A percentile compares a stretch with the other conserved stretches of the same genome.
phyloP scores from a whole-genome alignment of 2,113 vertebrate genomes.

The pig (Sus scrofa) region T2T-Sscrofa CM000826.6:29925501-29926000 shows the following conservation, averaged over 20 bases:
- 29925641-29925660: too few species aligned
- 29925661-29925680: too few species aligned
- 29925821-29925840: neutral
- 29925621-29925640: too few species aligned
- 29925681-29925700: too few species aligned
- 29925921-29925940: neutral
- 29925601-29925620: too few species aligned
- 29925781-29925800: neutral
- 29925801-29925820: neutral
- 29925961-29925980: neutral
- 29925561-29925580: too few species aligned
- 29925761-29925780: neutral
- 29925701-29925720: too few species aligned
- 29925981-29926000: neutral
- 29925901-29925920: neutral
- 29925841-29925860: neutral
- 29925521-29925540: too few species aligned
- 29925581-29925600: too few species aligned
- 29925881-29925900: neutral
- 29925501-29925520: too few species aligned
- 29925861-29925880: neutral
- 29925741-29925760: neutral
- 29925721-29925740: neutral
- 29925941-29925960: neutral
- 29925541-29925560: too few species aligned